phyloP scores from a whole-genome alignment of 2,888 invertebrate genomes.

The Synergus itoensis region DNA sequence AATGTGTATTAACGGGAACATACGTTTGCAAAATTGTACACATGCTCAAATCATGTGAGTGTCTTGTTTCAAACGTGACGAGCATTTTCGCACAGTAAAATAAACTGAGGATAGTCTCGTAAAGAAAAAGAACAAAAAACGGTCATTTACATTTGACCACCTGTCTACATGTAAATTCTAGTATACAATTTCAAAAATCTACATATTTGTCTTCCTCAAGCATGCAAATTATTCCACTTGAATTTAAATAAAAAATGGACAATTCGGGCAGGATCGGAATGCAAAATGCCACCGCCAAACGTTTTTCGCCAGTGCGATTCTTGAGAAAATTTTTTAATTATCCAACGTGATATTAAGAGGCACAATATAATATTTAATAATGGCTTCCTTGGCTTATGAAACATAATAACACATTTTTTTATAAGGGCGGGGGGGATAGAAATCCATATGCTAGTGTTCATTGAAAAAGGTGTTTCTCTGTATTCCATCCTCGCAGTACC shows the following conservation, averaged over 20 bases:
- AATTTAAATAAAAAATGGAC: not conserved
- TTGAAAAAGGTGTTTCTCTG: slow-evolving; percentile 66
- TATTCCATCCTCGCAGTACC: slow-evolving; percentile 72
- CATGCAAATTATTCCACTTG: not conserved
- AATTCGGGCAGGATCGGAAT: not conserved
- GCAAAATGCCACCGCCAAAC: no score
- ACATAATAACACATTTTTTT: slow-evolving; percentile 9
- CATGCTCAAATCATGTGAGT: slow-evolving; percentile 21
- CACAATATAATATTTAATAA: no score
- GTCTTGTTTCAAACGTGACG: slow-evolving; percentile 37
- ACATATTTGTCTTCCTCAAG: not conserved
- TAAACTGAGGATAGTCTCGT: slow-evolving; percentile 11
- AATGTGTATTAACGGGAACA: slow-evolving; percentile 7
- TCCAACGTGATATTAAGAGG: no score
- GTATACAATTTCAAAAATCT: not conserved
- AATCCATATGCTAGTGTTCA: slow-evolving; percentile 53
- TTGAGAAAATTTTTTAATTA: no score
- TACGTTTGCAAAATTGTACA: slow-evolving; percentile 20
- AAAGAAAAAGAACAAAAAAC: slow-evolving; percentile 5
- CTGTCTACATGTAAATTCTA: slow-evolving; percentile 18
- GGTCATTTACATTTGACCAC: slow-evolving; percentile 20
- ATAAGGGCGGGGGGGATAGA: slow-evolving; percentile 40
- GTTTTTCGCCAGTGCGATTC: not conserved
- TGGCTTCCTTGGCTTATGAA: not conserved
- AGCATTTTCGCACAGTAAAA: slow-evolving; percentile 32